phyloP scores from a whole-genome alignment of 2,888 invertebrate species.

The Ochlodes sylvanus region DNA sequence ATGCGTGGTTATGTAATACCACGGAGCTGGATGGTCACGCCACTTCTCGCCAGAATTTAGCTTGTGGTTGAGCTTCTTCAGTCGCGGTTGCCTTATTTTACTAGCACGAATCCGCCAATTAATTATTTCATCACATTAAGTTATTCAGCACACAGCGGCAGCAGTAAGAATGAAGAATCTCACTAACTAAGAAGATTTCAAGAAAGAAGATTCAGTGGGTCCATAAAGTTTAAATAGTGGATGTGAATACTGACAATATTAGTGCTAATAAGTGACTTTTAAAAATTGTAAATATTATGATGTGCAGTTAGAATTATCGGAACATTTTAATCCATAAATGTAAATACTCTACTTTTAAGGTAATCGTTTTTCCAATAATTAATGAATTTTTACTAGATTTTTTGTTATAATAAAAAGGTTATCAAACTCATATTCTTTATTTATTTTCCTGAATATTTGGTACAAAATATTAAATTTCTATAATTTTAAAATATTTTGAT shows the following conservation, averaged over 20 bases:
- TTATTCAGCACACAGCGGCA: conserved; percentile 55
- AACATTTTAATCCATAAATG: conserved; percentile 21
- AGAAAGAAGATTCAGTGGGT: conserved; percentile 35
- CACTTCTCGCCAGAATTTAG: conserved; percentile 28
- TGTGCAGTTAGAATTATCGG: conserved; percentile 8
- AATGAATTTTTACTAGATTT: conserved; percentile 21
- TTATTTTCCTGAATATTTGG: not conserved
- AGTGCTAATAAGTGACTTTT: conserved; percentile 35
- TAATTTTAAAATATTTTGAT: too few species aligned
- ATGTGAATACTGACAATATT: conserved; percentile 28
- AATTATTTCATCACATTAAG: conserved; percentile 53
- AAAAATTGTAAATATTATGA: conserved; percentile 19
- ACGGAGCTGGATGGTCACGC: conserved; percentile 44
- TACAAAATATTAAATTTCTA: too few species aligned
- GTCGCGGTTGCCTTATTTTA: conserved; percentile 56
- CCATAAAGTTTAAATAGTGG: conserved; percentile 17
- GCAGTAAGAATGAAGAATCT: conserved; percentile 42
- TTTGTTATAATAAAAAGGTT: conserved; percentile 9
- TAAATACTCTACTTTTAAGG: conserved; percentile 26
- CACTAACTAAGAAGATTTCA: conserved; percentile 42
- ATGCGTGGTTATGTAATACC: conserved; percentile 77
- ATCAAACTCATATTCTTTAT: not conserved
- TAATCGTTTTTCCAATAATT: conserved; percentile 23
- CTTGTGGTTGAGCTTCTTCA: conserved; percentile 50
- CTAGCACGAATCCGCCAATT: conserved; percentile 47